Percentiles rank a stretch among this genome's conserved stretches.
phyloP scores from a whole-genome alignment of 2,797 vertebrate species.

The Cetoscarus ocellatus region DNA sequence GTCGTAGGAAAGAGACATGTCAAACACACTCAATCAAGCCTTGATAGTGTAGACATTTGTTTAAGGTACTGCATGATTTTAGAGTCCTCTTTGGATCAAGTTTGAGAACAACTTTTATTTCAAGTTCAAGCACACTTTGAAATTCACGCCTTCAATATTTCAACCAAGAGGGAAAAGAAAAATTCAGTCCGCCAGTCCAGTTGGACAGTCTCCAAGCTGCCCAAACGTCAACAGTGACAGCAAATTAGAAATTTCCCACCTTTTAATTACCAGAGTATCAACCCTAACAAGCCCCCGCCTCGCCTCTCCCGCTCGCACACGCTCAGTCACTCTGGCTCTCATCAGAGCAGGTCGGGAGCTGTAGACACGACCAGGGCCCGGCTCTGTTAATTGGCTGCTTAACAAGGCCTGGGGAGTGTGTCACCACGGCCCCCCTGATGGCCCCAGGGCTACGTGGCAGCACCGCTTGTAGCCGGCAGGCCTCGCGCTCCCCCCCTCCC shows the following conservation, averaged over 20 bases:
- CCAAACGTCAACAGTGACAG: conserved; percentile 45
- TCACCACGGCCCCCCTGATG: conserved; percentile 55
- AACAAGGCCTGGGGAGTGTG: conserved; percentile 74
- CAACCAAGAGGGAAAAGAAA: background rate
- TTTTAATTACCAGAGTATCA: conserved; percentile 66
- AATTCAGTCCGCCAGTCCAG: conserved; percentile 1
- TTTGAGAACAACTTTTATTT: background rate
- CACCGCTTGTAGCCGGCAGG: conserved; percentile 49
- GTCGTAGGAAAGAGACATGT: too few species aligned
- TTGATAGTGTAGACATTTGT: too few species aligned
- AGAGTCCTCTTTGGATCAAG: background rate
- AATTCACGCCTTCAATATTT: conserved; percentile 29
- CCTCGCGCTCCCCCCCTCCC: conserved; percentile 40
- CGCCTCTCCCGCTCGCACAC: conserved; percentile 4
- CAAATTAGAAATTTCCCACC: conserved; percentile 62
- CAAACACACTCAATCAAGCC: too few species aligned
- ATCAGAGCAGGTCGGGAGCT: conserved; percentile 69
- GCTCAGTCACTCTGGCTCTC: conserved; percentile 52
- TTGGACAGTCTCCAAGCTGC: conserved; percentile 44
- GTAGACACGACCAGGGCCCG: conserved; percentile 49
- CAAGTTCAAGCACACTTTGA: conserved; percentile 15
- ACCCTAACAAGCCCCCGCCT: conserved; percentile 43
- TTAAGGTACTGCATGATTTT: too few species aligned
- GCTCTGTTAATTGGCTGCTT: conserved; percentile 81
- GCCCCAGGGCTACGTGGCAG: conserved; percentile 63